These are phyloP conservation scores for Crotalus horridus DNA, from an alignment of 2,113 vertebrate genomes.

Conservation along the genomic window DNA sequence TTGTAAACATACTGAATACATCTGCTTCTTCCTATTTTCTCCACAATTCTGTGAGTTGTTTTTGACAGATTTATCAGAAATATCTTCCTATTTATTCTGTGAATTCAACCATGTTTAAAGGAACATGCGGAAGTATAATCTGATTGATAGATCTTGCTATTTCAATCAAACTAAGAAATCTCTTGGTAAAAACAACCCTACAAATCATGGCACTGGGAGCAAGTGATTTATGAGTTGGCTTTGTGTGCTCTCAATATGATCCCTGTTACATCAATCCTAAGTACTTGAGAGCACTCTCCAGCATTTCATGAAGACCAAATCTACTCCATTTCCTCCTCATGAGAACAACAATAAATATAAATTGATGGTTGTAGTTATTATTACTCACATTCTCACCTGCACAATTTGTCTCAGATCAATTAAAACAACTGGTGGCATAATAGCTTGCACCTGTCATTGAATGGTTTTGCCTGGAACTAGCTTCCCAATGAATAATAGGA, in stretches of 20 bases:
- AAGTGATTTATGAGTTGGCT: conserved; percentile 33
- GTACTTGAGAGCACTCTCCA: background rate
- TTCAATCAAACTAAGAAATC: conserved; percentile 55
- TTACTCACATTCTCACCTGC: background rate
- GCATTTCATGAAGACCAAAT: background rate
- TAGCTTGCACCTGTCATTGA: conserved; percentile 22
- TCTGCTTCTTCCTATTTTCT: background rate
- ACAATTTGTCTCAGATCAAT: conserved; percentile 13
- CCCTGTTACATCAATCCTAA: background rate
- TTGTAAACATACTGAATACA: background rate
- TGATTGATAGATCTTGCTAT: conserved; percentile 38
- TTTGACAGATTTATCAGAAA: background rate
- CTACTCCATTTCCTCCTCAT: background rate
- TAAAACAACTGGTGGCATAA: conserved; percentile 28
- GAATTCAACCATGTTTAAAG: conserved; percentile 41
- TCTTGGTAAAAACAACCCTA: conserved; percentile 41
- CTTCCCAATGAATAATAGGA: background rate
- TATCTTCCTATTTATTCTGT: background rate
- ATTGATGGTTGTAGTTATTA: background rate
- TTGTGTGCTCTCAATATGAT: conserved; percentile 11
- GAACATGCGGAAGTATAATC: conserved; percentile 39
- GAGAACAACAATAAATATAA: conserved; percentile 4
- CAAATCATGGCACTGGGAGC: conserved; percentile 34
- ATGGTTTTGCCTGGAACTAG: conserved; percentile 1
- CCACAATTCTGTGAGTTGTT: background rate